A percentile compares a stretch with the other conserved stretches of the same genome.
These are phyloP conservation scores for Emydocephalus ijimae DNA, from an alignment of 2,113 vertebrate genomes.

Conservation along the genomic window DNA sequence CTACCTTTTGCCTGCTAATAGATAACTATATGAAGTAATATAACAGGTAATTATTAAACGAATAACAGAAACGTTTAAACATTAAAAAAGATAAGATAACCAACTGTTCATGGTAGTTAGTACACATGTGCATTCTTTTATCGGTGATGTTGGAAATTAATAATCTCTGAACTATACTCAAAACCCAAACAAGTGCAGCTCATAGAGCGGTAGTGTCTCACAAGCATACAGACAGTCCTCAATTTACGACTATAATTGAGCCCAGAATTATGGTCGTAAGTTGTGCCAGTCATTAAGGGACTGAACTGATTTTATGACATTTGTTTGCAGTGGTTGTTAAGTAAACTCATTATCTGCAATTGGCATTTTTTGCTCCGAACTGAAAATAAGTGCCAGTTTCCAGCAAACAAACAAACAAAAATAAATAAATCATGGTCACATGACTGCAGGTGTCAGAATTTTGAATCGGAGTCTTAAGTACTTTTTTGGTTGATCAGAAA, in stretches of 20 bases:
- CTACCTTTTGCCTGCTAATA: not conserved
- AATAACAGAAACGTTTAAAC: not conserved
- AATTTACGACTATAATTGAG: not conserved
- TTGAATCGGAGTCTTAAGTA: not conserved
- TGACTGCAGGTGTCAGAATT: not conserved
- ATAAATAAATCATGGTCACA: not conserved
- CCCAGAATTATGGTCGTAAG: not conserved
- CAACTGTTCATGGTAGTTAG: not conserved
- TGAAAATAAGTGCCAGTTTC: not conserved
- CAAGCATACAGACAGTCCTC: not conserved
- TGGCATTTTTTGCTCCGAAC: not conserved
- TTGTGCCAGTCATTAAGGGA: not conserved
- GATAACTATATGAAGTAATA: not conserved
- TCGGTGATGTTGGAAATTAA: not conserved
- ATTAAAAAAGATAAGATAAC: not conserved
- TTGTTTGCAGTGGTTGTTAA: not conserved
- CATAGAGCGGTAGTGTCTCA: not conserved
- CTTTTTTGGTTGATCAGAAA: not conserved
- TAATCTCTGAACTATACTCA: not conserved
- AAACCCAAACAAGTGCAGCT: not conserved
- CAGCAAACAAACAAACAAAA: not conserved
- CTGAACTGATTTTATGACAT: not conserved
- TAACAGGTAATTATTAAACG: not conserved
- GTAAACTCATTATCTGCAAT: not conserved
- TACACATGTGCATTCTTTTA: not conserved